A percentile compares a stretch with the other conserved stretches of the same genome.
These are phyloP conservation scores for Megalurothrips usitatus DNA, from an alignment of 2,888 invertebrate genomes.

Conservation along the genomic window DNA sequence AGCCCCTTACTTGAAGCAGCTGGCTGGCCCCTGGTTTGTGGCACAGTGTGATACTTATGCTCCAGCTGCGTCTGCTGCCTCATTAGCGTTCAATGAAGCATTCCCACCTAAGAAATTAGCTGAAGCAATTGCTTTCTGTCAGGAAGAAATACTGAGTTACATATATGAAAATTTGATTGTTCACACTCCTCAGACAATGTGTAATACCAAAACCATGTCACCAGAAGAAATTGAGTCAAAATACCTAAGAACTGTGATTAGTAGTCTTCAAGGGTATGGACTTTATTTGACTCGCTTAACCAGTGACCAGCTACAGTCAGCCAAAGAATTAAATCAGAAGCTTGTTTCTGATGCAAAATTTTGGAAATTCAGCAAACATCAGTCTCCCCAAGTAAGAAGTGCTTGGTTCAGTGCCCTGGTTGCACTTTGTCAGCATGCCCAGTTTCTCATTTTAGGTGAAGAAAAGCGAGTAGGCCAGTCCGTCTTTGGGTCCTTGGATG, in stretches of 20 bases:
- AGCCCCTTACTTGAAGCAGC: conserved; percentile 71
- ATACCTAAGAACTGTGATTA: conserved; percentile 60
- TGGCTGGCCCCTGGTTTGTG: conserved; percentile 80
- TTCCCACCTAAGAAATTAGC: conserved; percentile 74
- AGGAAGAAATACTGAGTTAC: conserved; percentile 69
- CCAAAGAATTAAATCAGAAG: conserved; percentile 50
- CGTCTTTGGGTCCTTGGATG: conserved; percentile 62
- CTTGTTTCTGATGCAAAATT: conserved; percentile 60
- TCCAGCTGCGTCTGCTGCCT: conserved; percentile 72
- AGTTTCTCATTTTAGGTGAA: conserved; percentile 52
- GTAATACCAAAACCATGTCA: conserved; percentile 52
- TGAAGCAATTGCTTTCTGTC: conserved; percentile 77
- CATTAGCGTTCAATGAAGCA: conserved; percentile 65
- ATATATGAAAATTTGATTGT: conserved; percentile 65
- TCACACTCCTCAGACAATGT: conserved; percentile 54
- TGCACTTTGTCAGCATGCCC: conserved; percentile 54
- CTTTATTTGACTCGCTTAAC: conserved; percentile 58
- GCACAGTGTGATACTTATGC: conserved; percentile 81
- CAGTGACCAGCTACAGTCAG: conserved; percentile 51
- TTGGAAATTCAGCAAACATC: conserved; percentile 65
- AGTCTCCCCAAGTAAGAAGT: conserved; percentile 44
- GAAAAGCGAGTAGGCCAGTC: conserved; percentile 55
- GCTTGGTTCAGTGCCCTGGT: conserved; percentile 64
- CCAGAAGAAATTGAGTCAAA: conserved; percentile 65
- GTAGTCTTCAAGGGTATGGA: conserved; percentile 62